Evolutionary conservation across 2,113 vertebrate species (phyloP).

Genomic region (Callipepla squamata): DNA sequence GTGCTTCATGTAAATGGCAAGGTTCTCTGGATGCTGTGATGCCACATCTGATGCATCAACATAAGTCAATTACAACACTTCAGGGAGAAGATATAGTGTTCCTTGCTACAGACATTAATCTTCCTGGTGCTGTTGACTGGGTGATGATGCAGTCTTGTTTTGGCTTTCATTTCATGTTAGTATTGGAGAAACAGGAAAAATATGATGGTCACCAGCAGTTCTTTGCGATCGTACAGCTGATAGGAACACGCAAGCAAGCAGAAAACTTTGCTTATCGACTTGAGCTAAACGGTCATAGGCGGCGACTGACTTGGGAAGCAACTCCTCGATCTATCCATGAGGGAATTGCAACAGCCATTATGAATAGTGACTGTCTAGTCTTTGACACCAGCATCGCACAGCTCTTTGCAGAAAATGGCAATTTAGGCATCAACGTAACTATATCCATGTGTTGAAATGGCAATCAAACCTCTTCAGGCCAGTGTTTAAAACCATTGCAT

Average conservation of each 20-base stretch:
- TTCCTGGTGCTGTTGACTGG: constrained; percentile 98
- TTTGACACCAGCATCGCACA: constrained; percentile 99
- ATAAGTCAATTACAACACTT: constrained; percentile 98
- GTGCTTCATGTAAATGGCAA: constrained; percentile 98
- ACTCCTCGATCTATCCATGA: constrained; percentile 98
- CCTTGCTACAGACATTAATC: constrained; percentile 98
- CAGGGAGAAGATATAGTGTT: constrained; percentile 99
- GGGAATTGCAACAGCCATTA: constrained; percentile 98
- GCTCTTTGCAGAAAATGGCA: constrained; percentile 98
- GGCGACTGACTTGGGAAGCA: constrained; percentile 98
- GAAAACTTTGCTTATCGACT: constrained; percentile 98
- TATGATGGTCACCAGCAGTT: constrained; percentile 99
- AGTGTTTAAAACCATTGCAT: constrained; percentile 79
- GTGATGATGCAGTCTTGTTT: constrained; percentile 99
- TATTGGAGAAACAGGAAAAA: constrained; percentile 99
- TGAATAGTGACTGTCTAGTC: constrained; percentile 99
- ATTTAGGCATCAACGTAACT: constrained; percentile 99
- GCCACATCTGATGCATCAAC: constrained; percentile 99
- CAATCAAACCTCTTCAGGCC: constrained; percentile 77
- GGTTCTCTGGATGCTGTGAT: constrained; percentile 97
- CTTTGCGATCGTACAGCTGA: constrained; percentile 98
- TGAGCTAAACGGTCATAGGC: constrained; percentile 97
- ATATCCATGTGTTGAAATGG: constrained; percentile 98
- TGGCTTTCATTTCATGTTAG: constrained; percentile 99
- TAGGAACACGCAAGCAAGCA: constrained; percentile 97